phyloP scores from a whole-genome alignment of 2,888 invertebrate species.

The Heteropelma amictum region DNA sequence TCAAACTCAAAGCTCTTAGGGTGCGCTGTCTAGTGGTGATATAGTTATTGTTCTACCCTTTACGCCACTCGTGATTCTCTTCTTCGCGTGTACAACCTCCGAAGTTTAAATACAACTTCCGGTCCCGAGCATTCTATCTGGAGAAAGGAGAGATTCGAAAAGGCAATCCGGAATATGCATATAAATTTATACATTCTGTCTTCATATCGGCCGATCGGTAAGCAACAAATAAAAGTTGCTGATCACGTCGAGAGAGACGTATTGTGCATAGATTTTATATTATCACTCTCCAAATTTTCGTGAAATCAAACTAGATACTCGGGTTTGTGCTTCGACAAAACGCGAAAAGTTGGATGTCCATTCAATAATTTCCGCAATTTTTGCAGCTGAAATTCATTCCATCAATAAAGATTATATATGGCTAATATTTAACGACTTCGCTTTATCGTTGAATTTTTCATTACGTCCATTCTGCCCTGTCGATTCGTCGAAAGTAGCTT shows the following conservation, averaged over 20 bases:
- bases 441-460: too few relatives aligned
- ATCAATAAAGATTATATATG: too few relatives aligned
- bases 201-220: neutral
- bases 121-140: constrained; percentile 20
- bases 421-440: too few relatives aligned
- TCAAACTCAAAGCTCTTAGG: constrained; percentile 43
- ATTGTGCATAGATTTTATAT: too few relatives aligned
- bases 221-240: too few relatives aligned
- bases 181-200: constrained; percentile 1
- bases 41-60: constrained; percentile 26
- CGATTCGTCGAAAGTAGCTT: too few relatives aligned
- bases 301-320: neutral
- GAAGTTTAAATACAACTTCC: constrained; percentile 53
- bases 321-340: neutral
- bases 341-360: neutral
- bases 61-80: constrained; percentile 22
- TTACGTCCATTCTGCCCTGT: too few relatives aligned
- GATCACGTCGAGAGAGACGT: too few relatives aligned
- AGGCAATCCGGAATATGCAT: constrained; percentile 1
- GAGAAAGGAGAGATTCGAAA: constrained; percentile 32
- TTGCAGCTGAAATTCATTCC: too few relatives aligned
- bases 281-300: too few relatives aligned
- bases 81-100: constrained; percentile 26
- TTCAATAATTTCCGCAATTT: too few relatives aligned
- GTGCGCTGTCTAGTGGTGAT: constrained; percentile 16